Conservation (phyloP, 2,888 invertebrate genomes). For the Drosophila longiperda region DNA sequence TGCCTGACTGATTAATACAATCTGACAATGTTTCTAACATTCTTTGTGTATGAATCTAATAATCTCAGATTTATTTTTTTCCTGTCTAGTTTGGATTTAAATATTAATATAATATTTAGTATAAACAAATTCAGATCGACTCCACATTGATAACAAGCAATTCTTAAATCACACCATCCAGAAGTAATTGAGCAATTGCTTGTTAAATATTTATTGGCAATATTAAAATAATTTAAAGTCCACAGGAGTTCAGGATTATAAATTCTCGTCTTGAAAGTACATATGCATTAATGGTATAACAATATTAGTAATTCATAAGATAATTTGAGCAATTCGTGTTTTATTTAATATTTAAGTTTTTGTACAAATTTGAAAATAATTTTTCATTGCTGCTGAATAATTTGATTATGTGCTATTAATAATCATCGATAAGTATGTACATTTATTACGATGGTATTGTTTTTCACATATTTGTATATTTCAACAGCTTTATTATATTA, state of each 20-base stretch:
- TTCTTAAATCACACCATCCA: conserved; percentile 1
- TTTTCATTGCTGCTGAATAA: background rate
- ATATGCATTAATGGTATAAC: background rate
- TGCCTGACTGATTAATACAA: background rate
- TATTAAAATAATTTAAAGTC: background rate
- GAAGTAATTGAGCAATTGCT: background rate
- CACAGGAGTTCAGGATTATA: background rate
- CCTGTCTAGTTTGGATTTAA: background rate
- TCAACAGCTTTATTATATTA: background rate
- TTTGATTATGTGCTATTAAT: background rate
- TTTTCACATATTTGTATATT: background rate
- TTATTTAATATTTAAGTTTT: background rate
- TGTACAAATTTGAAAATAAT: background rate
- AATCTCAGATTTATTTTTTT: background rate
- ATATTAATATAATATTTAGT: conserved; percentile 3
- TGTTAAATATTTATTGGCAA: background rate
- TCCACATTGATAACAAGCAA: conserved; percentile 5
- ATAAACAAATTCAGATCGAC: background rate
- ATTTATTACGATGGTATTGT: background rate
- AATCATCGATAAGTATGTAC: background rate
- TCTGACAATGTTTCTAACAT: background rate
- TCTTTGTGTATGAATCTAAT: background rate
- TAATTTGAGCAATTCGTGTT: background rate
- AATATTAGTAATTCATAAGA: background rate
- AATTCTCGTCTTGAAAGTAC: background rate